Percentiles rank a stretch among this genome's conserved stretches.
phyloP scores from a whole-genome alignment of 2,113 vertebrate genomes.

The Nannobrachium achirus region DNA sequence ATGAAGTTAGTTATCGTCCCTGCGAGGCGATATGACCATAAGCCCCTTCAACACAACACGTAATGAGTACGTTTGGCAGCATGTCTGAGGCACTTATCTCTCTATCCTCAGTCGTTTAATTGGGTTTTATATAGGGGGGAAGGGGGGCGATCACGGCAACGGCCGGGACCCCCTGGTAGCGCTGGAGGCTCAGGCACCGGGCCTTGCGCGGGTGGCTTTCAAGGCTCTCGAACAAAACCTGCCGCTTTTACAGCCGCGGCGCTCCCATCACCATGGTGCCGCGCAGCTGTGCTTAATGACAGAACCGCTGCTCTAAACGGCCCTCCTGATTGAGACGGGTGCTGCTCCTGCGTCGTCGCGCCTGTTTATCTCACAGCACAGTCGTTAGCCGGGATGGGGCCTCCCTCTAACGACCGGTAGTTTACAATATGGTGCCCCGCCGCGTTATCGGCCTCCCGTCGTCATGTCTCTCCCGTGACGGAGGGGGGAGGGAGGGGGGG shows the following conservation, averaged over 20 bases:
- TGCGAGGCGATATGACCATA: constrained; percentile 48
- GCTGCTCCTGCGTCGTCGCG: constrained; percentile 53
- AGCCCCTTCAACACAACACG: constrained; percentile 33
- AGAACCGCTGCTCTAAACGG: constrained; percentile 62
- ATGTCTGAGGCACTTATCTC: constrained; percentile 53
- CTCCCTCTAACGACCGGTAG: constrained; percentile 72
- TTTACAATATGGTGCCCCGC: constrained; percentile 75
- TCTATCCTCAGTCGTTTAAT: constrained; percentile 53
- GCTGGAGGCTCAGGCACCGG: constrained; percentile 58
- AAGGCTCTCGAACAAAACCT: no score
- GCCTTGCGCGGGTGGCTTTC: no score
- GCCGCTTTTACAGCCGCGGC: constrained; percentile 57
- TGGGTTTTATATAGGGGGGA: no score
- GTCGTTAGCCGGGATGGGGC: constrained; percentile 69
- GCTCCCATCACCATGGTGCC: constrained; percentile 57
- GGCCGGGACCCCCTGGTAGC: constrained; percentile 29
- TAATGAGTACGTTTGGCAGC: constrained; percentile 56
- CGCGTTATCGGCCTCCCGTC: constrained; percentile 67
- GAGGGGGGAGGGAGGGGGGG: constrained; percentile 14
- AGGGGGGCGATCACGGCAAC: constrained; percentile 46
- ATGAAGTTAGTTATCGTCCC: constrained; percentile 46
- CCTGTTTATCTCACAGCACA: constrained; percentile 67
- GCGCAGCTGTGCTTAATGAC: constrained; percentile 76
- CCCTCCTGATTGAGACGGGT: constrained; percentile 66
- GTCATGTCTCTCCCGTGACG: constrained; percentile 59